Evolutionary conservation across 2,888 invertebrate genomes (phyloP).

Genomic region (Azorinus chamasolen): DNA sequence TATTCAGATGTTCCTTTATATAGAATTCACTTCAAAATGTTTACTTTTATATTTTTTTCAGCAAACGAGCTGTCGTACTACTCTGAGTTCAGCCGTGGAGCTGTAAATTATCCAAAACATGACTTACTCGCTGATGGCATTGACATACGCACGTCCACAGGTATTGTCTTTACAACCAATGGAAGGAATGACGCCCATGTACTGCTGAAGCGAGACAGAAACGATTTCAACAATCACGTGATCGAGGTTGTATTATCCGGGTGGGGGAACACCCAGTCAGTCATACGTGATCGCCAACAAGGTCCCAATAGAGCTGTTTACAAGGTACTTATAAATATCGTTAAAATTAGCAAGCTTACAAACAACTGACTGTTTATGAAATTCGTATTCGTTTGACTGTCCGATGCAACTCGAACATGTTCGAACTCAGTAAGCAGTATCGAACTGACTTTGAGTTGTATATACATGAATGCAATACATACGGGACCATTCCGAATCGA

Average conservation of each 20-base stretch:
- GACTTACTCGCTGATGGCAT: constrained; percentile 22
- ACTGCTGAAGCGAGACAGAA: constrained; percentile 19
- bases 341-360: too few species aligned
- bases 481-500: too few species aligned
- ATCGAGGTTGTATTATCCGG: constrained; percentile 48
- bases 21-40: too few species aligned
- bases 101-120: constrained; percentile 27
- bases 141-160: constrained; percentile 6
- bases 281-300: constrained; percentile 41
- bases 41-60: too few species aligned
- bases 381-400: too few species aligned
- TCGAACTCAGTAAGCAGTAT: too few species aligned
- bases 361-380: too few species aligned
- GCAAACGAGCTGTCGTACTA: too few species aligned
- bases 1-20: too few species aligned
- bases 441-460: too few species aligned
- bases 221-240: constrained; percentile 24
- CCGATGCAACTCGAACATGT: too few species aligned
- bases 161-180: constrained; percentile 20
- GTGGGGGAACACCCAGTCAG: constrained; percentile 41
- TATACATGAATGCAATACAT: too few species aligned
- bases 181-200: constrained; percentile 42
- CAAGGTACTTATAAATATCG: constrained; percentile 1
- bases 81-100: constrained; percentile 3
- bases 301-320: constrained; percentile 1